These are phyloP conservation scores for Dasysyrphus tricinctus DNA, from an alignment of 2,888 invertebrate genomes.

Conservation along the genomic window DNA sequence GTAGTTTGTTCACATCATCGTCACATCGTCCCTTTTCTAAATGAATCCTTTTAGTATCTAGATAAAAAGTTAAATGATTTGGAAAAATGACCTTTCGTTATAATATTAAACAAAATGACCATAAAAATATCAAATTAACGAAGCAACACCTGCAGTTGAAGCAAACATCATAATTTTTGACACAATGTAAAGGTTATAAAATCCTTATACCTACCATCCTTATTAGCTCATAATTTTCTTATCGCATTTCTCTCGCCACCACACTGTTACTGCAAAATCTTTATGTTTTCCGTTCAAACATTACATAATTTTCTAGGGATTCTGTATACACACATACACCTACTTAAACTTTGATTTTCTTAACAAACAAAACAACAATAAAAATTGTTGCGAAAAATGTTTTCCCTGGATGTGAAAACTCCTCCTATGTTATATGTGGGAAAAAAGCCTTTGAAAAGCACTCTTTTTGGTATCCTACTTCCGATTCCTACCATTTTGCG, in stretches of 20 bases:
- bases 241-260: conserved; percentile 44
- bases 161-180: neutral
- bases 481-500: conserved; percentile 32
- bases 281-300: conserved; percentile 10
- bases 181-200: conserved; percentile 1
- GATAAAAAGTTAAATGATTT: conserved; percentile 4
- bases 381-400: conserved; percentile 27
- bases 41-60: neutral
- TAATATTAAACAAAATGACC: neutral
- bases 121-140: conserved; percentile 9
- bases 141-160: neutral
- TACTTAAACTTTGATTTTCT: conserved; percentile 32
- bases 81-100: neutral
- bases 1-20: too few relatives aligned
- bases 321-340: neutral
- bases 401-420: conserved; percentile 45
- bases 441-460: conserved; percentile 11
- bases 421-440: conserved; percentile 50
- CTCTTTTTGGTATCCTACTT: conserved; percentile 27
- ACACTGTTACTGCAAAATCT: conserved; percentile 18
- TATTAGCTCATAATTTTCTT: conserved; percentile 44
- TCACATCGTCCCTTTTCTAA: neutral
- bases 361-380: neutral
- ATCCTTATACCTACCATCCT: conserved; percentile 18
- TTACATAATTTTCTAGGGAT: conserved; percentile 27